Base-by-base conservation (phyloP, 2,888 invertebrate species). In the Drosophila parthenogenetica region DNA sequence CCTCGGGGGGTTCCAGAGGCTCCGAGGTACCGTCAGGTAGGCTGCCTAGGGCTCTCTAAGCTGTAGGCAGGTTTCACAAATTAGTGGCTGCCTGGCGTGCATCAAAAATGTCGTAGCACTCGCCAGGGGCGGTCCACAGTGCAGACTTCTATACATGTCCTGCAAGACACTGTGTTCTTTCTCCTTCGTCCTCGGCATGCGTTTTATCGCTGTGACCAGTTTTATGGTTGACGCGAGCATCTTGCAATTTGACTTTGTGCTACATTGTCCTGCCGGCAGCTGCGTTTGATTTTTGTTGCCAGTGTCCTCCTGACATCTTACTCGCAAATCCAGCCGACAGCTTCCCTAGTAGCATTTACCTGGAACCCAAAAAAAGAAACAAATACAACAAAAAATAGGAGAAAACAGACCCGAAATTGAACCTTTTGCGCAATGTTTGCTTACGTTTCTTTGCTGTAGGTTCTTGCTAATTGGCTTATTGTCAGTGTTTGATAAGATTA, bases 381-480 rank as follows among this genome's bases (percentile, higher is more conserved):
- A 13, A 57, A 49, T 29, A 22, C 22, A 22, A 22, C 8, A 29
- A 29, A 29, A 61, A 45, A 32, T 14, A 48, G 5, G n/a, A 40
- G 42, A 51, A 40, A 42, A 42, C 5, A 32, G 8, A 29, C 29
- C 29, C 19, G 32, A 32, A 54, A 57, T 35, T 13, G 45, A 73
- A 75, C 69, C 69, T 73, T 69, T 75, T 76, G 80, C 81, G 81
- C 77, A 84, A 84, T 84, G 74, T 72, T 81, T 76, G 77, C 73
- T 73, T 55, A 17, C 53, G 55, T 62, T 66, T 53, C 80, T 66
- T 58, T 80, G 63, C 85, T 81, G 81, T 89, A 90, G 90, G 89
- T 86, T 90, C 89, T 81, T 89, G 79, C 86, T 86, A 86, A 86
- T 86, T 86, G 89, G 90, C 69, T 86, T 89, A 86, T 86, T 86